Percentiles rank a stretch among this genome's conserved stretches.
Conservation (phyloP, 1,140 invertebrate genomes). For the Stenopsyche tienmushanensis region DNA sequence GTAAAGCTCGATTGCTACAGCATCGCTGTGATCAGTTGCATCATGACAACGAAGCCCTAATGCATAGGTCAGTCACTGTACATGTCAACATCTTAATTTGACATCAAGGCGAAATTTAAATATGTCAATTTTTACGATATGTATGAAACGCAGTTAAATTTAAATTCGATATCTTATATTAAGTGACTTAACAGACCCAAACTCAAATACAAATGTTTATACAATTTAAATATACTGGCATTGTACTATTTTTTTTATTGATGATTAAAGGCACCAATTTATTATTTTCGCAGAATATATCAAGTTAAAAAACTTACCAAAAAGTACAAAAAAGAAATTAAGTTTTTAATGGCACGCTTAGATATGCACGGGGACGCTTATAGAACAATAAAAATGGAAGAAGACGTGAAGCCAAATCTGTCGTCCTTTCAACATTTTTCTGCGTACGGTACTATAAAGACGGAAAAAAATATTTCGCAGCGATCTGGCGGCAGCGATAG, state of each 20-base stretch:
- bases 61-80: slow-evolving; percentile 60
- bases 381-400: slow-evolving; percentile 45
- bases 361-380: slow-evolving; percentile 55
- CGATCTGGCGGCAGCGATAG: slow-evolving; percentile 8
- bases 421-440: slow-evolving; percentile 45
- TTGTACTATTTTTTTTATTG: no score
- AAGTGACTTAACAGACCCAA: no score
- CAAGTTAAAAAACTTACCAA: slow-evolving; percentile 61
- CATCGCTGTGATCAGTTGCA: slow-evolving; percentile 66
- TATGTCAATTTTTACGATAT: no score
- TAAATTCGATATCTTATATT: no score
- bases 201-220: no score
- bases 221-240: no score
- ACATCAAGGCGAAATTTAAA: no score
- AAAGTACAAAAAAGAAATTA: slow-evolving; percentile 58
- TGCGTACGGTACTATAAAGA: slow-evolving; percentile 28
- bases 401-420: slow-evolving; percentile 50
- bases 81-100: no score
- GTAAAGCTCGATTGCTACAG: slow-evolving; percentile 62
- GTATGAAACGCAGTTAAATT: background rate
- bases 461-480: slow-evolving; percentile 24
- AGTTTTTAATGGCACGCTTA: slow-evolving; percentile 55
- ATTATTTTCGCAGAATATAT: slow-evolving; percentile 58
- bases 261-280: no score
- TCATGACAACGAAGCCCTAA: slow-evolving; percentile 65